Conservation (phyloP, 2,888 invertebrate genomes). For the Spodoptera picta region DNA sequence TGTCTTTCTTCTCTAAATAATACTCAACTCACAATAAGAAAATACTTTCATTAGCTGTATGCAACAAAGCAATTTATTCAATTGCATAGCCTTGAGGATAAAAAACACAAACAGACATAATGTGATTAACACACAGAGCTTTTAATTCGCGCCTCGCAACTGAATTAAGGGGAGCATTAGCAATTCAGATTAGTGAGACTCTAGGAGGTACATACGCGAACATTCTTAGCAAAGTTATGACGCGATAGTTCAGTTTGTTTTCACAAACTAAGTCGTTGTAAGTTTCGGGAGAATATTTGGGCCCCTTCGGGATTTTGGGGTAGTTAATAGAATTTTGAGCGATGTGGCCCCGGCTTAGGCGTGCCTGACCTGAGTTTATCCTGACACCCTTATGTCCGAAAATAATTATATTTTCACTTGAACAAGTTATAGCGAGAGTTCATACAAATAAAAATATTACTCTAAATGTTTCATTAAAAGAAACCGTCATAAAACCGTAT, state of each 20-base stretch:
- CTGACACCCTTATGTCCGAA: slow-evolving; percentile 3
- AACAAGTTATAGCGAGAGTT: not conserved
- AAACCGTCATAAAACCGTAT: not conserved
- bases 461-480: not conserved
- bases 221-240: slow-evolving; percentile 48
- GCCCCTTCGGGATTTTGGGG: slow-evolving; percentile 32
- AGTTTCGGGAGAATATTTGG: slow-evolving; percentile 41
- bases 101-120: slow-evolving; percentile 58
- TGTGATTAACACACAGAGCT: slow-evolving; percentile 66
- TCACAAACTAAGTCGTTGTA: slow-evolving; percentile 46
- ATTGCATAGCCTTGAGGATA: slow-evolving; percentile 26
- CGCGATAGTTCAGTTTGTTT: slow-evolving; percentile 44
- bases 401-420: not conserved
- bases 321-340: slow-evolving; percentile 48
- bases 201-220: slow-evolving; percentile 34
- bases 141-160: slow-evolving; percentile 62
- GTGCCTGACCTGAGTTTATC: slow-evolving; percentile 18
- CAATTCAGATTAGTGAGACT: slow-evolving; percentile 63
- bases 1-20: too few species aligned
- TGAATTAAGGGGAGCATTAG: slow-evolving; percentile 71
- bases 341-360: slow-evolving; percentile 23
- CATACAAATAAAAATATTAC: not conserved
- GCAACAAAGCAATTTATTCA: slow-evolving; percentile 7
- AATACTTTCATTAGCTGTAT: too few species aligned
- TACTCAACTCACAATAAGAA: too few species aligned